Evolutionary conservation across 1,140 invertebrate genomes (phyloP), one percentile per base, ranked within the genome.

Genomic region (Magallana angulata): DNA sequence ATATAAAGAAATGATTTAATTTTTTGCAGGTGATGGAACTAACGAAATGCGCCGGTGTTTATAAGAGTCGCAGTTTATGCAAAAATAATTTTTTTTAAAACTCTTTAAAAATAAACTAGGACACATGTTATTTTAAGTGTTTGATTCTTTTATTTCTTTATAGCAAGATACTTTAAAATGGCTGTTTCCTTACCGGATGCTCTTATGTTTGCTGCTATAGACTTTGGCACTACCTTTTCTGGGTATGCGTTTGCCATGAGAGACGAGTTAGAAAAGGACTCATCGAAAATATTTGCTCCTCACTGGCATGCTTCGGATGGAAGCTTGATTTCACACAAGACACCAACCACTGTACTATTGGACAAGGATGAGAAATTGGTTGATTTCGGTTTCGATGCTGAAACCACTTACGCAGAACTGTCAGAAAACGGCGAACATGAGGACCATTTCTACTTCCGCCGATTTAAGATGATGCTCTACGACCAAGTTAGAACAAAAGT

Each of bases 171-270:
- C 0, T 16, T 16, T 12, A 12, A 9, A 62, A 76, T 76, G 68
- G 68, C 68, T 36, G 68, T 76, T 18, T 56, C 81, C 7, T 9
- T 56, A 57, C 81, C 64, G 82, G 60, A 62, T 12, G 62, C 16
- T n/a, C 82, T 57, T 9, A 57, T 86, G 18, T 36, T 87, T 14
- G 88, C 64, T 8, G 85, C 88, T 12, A 89, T 89, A 56, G 88
- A 89, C 68, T 89, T 89, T 76, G 88, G 88, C 14, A 89, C 88
- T 14, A 80, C 60, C 6, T 84, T 59, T 64, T 81, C 88, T n/a
- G 88, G 88, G 60, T 87, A 84, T 30, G 88, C 88, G 1, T 89
- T 84, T 81, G 18, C 57, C 9, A 76, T 87, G 16, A 82, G 81
- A n/a, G 76, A 83, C 30, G 58, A 84, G 14, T 48, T 64, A 9